Percentiles rank a stretch among this genome's conserved stretches.
phyloP scores from a whole-genome alignment of 2,888 invertebrate genomes.

The Ptychoptera contaminata region DNA sequence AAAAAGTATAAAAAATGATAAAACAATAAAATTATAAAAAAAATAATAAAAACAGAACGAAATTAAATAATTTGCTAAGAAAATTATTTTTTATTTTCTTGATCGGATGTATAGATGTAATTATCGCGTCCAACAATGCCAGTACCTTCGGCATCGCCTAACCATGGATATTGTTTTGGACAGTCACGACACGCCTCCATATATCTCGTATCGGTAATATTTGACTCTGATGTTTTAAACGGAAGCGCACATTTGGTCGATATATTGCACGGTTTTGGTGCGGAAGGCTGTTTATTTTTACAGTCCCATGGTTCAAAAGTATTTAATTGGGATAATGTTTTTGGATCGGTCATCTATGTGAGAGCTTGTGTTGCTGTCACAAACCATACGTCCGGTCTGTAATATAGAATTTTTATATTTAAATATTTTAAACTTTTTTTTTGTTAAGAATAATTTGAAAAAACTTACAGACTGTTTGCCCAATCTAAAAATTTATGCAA shows the following conservation, averaged over 20 bases:
- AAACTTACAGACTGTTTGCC: conserved; percentile 52
- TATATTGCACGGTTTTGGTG: conserved; percentile 60
- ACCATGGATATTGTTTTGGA: conserved; percentile 74
- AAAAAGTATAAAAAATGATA: too few relatives aligned
- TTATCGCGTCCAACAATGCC: conserved; percentile 65
- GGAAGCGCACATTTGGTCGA: conserved; percentile 70
- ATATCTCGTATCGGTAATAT: conserved; percentile 68
- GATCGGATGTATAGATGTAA: conserved; percentile 34
- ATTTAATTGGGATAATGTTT: conserved; percentile 45
- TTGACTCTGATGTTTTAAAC: conserved; percentile 59
- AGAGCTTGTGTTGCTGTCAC: conserved; percentile 78
- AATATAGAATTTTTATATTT: conserved; percentile 16
- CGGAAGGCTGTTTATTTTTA: conserved; percentile 51
- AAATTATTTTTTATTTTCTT: conserved; percentile 8
- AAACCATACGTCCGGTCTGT: conserved; percentile 72
- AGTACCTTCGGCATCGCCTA: conserved; percentile 72
- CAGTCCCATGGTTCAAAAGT: conserved; percentile 74
- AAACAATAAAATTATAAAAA: too few relatives aligned
- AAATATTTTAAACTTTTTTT: too few relatives aligned
- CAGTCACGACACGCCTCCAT: conserved; percentile 78
- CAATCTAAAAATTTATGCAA: conserved; percentile 75
- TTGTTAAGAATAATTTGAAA: not conserved
- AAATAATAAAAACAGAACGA: too few relatives aligned
- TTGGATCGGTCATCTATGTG: conserved; percentile 81
- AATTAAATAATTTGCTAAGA: too few relatives aligned